These are phyloP conservation scores for Holocentrus rufus DNA, from an alignment of 2,797 vertebrate genomes.

Conservation along the genomic window DNA sequence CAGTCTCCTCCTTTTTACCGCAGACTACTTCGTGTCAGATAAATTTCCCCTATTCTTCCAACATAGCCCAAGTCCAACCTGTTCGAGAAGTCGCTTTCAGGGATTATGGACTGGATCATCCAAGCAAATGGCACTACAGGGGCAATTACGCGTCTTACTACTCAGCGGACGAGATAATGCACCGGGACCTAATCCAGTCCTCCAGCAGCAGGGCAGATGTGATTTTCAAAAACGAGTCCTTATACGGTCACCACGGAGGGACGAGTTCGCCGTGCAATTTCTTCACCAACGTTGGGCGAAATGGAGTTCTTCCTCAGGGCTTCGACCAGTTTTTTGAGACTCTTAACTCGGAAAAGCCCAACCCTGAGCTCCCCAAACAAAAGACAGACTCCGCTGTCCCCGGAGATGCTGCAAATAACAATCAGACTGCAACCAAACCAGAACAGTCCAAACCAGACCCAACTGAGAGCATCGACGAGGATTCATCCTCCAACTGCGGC, in stretches of 20 bases:
- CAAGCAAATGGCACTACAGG: constrained; percentile 97
- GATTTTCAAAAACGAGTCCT: constrained; percentile 92
- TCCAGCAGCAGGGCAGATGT: constrained; percentile 90
- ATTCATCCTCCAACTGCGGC: constrained; percentile 89
- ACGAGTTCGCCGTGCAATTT: constrained; percentile 88
- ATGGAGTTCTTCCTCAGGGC: constrained; percentile 95
- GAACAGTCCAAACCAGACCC: constrained; percentile 85
- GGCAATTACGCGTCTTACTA: constrained; percentile 95
- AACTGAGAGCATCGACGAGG: constrained; percentile 83
- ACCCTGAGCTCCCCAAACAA: constrained; percentile 79
- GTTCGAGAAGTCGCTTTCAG: constrained; percentile 97
- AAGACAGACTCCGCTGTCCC: constrained; percentile 86
- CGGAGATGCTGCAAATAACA: constrained; percentile 79
- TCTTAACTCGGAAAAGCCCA: constrained; percentile 79
- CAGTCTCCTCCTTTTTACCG: constrained; percentile 95
- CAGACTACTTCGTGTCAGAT: constrained; percentile 96
- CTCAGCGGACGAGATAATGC: constrained; percentile 95
- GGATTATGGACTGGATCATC: constrained; percentile 96
- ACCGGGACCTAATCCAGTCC: constrained; percentile 95
- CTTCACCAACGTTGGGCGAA: constrained; percentile 91
- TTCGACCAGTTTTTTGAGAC: constrained; percentile 98
- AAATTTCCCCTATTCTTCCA: constrained; percentile 96
- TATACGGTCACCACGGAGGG: constrained; percentile 86
- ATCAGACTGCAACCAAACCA: constrained; percentile 81
- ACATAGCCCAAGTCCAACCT: constrained; percentile 94